Conservation (phyloP, 2,797 vertebrate species). For the Enteromius thamalakanensis region DNA sequence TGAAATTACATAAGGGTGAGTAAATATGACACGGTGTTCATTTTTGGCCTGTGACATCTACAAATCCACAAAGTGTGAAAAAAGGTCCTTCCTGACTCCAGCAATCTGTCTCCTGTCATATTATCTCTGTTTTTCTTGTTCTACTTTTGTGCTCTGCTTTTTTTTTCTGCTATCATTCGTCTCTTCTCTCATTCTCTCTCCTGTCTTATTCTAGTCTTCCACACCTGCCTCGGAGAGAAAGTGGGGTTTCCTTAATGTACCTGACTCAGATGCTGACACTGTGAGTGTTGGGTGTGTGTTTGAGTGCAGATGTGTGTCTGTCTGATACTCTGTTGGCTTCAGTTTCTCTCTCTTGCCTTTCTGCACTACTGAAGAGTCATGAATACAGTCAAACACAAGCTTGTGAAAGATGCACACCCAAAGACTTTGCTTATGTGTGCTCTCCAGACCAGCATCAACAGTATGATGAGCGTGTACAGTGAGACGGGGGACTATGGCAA, state of each 20-base stretch:
- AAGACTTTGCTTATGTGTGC: slow-evolving; percentile 1
- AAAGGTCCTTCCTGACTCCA: background rate
- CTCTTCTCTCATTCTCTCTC: slow-evolving; percentile 37
- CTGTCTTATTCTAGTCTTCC: slow-evolving; percentile 64
- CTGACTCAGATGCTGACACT: slow-evolving; percentile 95
- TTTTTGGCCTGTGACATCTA: background rate
- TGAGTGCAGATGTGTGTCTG: slow-evolving; percentile 26
- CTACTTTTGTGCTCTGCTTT: background rate
- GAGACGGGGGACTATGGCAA: slow-evolving; percentile 97
- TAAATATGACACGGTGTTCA: background rate
- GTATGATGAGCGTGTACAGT: slow-evolving; percentile 95
- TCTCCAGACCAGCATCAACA: slow-evolving; percentile 93
- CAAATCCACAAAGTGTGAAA: background rate
- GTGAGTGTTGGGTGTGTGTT: slow-evolving; percentile 81
- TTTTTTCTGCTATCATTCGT: slow-evolving; percentile 46
- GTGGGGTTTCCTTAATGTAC: slow-evolving; percentile 92
- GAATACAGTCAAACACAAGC: background rate
- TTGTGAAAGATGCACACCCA: slow-evolving; percentile 16
- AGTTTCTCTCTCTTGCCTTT: slow-evolving; percentile 25
- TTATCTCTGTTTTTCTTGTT: slow-evolving; percentile 14
- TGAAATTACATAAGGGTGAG: background rate
- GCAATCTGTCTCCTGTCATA: slow-evolving; percentile 18
- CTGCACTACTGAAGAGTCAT: slow-evolving; percentile 19
- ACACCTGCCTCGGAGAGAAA: slow-evolving; percentile 87
- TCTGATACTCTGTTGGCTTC: slow-evolving; percentile 39